Evolutionary conservation across 1,140 invertebrate species (phyloP).

Genomic region (Trachymyrmex septentrionalis): DNA sequence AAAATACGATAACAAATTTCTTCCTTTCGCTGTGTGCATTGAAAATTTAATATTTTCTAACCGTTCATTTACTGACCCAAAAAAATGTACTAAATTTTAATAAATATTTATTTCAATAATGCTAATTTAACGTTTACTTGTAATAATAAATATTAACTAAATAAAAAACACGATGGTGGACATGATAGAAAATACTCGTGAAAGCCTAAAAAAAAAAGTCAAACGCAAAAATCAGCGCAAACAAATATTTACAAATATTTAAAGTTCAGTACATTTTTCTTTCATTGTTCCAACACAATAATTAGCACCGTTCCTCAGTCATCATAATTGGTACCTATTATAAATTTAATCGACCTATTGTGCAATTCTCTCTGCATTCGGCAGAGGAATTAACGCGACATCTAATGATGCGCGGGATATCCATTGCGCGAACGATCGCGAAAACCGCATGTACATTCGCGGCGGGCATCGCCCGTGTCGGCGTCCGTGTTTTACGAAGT

Average conservation of each 20-base stretch:
- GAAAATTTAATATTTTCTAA: background rate
- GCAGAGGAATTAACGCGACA: conserved; percentile 6
- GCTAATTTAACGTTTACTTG: no score
- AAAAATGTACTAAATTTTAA: no score
- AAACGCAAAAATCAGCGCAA: no score
- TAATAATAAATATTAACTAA: no score
- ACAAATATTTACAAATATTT: no score
- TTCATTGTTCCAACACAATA: background rate
- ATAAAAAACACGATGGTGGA: no score
- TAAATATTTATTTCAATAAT: no score
- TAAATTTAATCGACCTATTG: conserved; percentile 1
- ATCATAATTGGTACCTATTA: background rate
- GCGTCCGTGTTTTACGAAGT: conserved; percentile 41
- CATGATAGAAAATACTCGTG: no score
- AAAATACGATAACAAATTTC: conserved; percentile 1
- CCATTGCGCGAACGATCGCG: conserved; percentile 5
- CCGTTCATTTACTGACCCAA: no score
- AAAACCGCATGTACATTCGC: conserved; percentile 32
- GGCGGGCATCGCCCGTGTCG: conserved; percentile 23
- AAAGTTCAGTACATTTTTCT: no score
- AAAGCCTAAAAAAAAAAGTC: no score
- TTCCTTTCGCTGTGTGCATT: background rate
- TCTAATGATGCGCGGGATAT: conserved; percentile 8
- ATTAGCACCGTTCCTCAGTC: background rate
- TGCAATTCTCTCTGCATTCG: background rate